A percentile compares a stretch with the other conserved stretches of the same genome.
Conservation (phyloP, 2,113 vertebrate species). For the Colossoma macropomum region DNA sequence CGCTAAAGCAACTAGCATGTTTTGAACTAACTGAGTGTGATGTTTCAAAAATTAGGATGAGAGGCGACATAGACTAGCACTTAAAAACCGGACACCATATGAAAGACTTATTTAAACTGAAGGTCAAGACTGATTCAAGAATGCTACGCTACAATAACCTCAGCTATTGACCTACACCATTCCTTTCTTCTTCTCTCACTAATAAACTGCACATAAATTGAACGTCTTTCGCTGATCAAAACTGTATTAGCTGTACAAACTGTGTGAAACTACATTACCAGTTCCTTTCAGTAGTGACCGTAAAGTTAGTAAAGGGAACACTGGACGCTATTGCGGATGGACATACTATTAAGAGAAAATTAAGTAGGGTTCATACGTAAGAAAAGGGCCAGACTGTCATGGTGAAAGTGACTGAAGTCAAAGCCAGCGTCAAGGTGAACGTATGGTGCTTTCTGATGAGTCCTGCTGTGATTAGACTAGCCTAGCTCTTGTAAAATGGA, state of each 20-base stretch:
- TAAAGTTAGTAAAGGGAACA: neutral
- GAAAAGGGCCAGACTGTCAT: constrained; percentile 12
- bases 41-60: constrained; percentile 23
- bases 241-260: neutral
- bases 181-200: neutral
- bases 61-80: constrained; percentile 60
- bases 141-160: neutral
- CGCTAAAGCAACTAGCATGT: neutral
- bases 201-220: neutral
- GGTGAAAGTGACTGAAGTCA: neutral
- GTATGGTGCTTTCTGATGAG: constrained; percentile 62
- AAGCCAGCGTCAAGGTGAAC: constrained; percentile 36
- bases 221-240: neutral
- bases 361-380: constrained; percentile 16
- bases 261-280: neutral
- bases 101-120: constrained; percentile 69
- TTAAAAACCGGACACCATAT: constrained; percentile 61
- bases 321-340: neutral
- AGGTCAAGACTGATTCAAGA: constrained; percentile 54
- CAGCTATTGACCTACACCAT: neutral
- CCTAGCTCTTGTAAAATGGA: constrained; percentile 76
- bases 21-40: neutral
- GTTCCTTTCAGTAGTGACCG: neutral
- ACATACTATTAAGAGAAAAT: neutral
- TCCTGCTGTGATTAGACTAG: constrained; percentile 68